Base-by-base conservation (phyloP, 2,888 invertebrate genomes). In the Sinohyriopsis cumingii region DNA sequence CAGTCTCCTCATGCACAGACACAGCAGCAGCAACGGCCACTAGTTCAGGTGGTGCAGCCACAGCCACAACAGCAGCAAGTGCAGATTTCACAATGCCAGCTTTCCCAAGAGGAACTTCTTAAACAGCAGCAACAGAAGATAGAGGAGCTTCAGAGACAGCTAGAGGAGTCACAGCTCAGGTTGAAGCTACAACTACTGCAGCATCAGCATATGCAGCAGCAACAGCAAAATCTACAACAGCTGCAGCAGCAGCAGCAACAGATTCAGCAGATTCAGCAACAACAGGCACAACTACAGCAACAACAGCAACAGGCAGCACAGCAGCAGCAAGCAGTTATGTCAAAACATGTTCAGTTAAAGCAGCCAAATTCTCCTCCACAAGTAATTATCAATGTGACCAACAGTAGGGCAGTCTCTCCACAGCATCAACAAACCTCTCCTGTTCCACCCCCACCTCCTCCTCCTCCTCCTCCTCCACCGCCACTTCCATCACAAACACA, bases 101-200 rank as follows among this genome's bases (percentile, higher is more conserved):
- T 73, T 22, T 69, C 69, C 28, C 79, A 81, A 33, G 85, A 85
- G 68, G 87, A 89, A 33, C 75, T 89, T 67, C 78, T 89, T n/a
- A 75, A 81, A 63, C 95, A 95, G 84, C 96, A 97, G 88, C 94
- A 94, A 84, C 93, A 95, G 67, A 94, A 95, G 89, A 97, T 97
- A 81, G 95, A 96, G 85, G 95, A 96, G 85, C 91, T 97, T 62
- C 95, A 96, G 88, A 91, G 95, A 4, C 95, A 86, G 75, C 73
- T 87, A 60, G 84, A 86, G 67, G 84, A 86, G 68, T 86, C 85
- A 3, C 86, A 87, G 73, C 79, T 84, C 45, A 78, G 83, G 59
- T 81, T 86, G 65, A 84, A 81, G 69, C 66, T 78, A 45, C 82
- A 83, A 57, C 80, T 78, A 65, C 72, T 78, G 61, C 81, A 78